Percentiles rank a stretch among this genome's conserved stretches.
Evolutionary conservation across 2,888 invertebrate genomes (phyloP).

Genomic region (Perizoma flavofasciatum): DNA sequence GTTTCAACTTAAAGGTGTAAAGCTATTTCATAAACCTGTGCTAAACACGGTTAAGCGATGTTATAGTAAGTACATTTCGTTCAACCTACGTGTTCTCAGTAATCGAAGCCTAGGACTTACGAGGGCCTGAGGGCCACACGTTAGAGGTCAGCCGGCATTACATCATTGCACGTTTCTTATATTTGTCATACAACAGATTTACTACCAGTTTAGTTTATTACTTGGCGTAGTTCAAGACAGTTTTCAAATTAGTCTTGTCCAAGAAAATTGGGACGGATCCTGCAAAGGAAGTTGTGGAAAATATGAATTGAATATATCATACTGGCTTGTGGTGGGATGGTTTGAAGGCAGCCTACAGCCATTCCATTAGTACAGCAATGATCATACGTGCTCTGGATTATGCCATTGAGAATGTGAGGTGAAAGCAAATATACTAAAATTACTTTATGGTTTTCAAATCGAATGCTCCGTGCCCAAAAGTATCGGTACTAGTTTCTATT

Average conservation of each 20-base stretch:
- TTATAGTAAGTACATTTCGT: background rate
- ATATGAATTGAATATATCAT: no score
- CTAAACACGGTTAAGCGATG: background rate
- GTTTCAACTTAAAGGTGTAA: no score
- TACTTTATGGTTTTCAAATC: no score
- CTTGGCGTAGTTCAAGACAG: constrained; percentile 4
- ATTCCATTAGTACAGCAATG: no score
- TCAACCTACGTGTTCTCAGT: constrained; percentile 29
- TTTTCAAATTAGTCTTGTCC: background rate
- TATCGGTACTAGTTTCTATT: background rate
- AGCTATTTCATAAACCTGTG: background rate
- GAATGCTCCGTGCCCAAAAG: no score
- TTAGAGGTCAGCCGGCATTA: constrained; percentile 42
- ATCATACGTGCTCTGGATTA: no score
- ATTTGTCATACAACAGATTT: constrained; percentile 33
- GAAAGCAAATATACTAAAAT: no score
- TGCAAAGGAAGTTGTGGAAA: background rate
- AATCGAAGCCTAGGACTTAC: constrained; percentile 1
- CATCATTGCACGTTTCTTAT: constrained; percentile 50
- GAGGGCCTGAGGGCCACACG: constrained; percentile 20
- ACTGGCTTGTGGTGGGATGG: no score
- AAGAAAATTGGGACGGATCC: background rate
- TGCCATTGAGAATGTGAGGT: no score
- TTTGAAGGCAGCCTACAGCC: no score
- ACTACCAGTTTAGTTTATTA: constrained; percentile 20